These are phyloP conservation scores for Paelopatides confundens DNA, from an alignment of 53 echinoderm and acorn worm genomes.

Conservation along the genomic window DNA sequence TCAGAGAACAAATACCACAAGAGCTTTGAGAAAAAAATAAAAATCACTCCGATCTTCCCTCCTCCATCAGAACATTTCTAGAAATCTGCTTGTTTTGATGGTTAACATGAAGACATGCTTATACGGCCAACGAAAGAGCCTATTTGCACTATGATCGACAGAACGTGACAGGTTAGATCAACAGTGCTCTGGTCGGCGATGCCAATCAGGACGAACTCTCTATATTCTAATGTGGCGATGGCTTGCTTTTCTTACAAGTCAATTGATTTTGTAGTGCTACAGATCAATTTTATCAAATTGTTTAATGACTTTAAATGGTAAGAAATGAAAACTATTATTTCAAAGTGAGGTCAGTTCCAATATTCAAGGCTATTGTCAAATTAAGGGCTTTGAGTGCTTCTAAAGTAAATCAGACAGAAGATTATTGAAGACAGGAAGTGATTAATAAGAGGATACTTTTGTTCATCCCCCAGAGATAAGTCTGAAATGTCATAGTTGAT, in stretches of 20 bases:
- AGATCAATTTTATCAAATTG: too few species aligned
- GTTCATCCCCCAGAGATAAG: too few species aligned
- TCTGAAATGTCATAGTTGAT: too few species aligned
- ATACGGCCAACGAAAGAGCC: background rate
- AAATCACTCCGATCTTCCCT: slow-evolving; percentile 5
- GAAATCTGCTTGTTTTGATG: background rate
- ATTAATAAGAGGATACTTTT: too few species aligned
- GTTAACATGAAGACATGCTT: too few species aligned
- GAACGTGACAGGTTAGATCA: slow-evolving; percentile 29
- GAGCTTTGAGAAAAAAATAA: background rate
- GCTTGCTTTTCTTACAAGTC: background rate
- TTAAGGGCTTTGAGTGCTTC: too few species aligned
- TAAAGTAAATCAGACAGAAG: too few species aligned
- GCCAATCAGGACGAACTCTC: background rate
- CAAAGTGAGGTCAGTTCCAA: too few species aligned
- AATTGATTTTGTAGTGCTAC: background rate
- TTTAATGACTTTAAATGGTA: too few species aligned
- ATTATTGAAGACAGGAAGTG: too few species aligned
- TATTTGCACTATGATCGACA: slow-evolving; percentile 5
- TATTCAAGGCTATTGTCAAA: too few species aligned
- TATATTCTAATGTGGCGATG: background rate
- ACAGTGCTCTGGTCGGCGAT: background rate
- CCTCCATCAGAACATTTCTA: background rate
- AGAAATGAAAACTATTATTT: too few species aligned
- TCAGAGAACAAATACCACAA: background rate